A percentile compares a stretch with the other conserved stretches of the same genome.
These are phyloP conservation scores for Lochmaea capreae DNA, from an alignment of 2,888 invertebrate species.

Conservation along the genomic window DNA sequence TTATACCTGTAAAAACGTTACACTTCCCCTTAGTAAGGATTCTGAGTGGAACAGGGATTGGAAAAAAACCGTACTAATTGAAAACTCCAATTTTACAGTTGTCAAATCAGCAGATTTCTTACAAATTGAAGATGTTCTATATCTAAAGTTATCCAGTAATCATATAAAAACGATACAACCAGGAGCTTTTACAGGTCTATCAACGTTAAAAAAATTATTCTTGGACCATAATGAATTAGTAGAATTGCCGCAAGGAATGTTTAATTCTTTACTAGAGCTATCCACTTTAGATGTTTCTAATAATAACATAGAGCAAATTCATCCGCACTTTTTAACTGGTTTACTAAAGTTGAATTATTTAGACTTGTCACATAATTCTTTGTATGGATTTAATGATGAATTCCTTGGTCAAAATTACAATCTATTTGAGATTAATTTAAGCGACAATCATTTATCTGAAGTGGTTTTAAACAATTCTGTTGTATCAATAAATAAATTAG, in stretches of 20 bases:
- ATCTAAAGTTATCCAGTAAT: slow-evolving; percentile 3
- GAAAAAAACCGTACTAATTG: not conserved
- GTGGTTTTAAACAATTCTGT: not conserved
- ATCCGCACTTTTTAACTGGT: slow-evolving; percentile 9
- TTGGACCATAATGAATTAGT: slow-evolving; percentile 27
- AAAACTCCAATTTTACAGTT: slow-evolving; percentile 1
- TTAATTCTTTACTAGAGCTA: slow-evolving; percentile 17
- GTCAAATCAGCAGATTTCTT: not conserved
- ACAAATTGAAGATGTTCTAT: not conserved
- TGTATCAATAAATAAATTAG: slow-evolving; percentile 5
- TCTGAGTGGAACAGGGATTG: not conserved
- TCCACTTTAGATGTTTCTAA: slow-evolving; percentile 25
- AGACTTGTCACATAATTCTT: slow-evolving; percentile 21
- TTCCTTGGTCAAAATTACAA: slow-evolving; percentile 11
- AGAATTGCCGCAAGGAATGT: slow-evolving; percentile 20
- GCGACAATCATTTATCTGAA: not conserved
- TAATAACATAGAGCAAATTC: slow-evolving; percentile 18
- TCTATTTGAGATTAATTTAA: not conserved
- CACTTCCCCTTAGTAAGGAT: not conserved
- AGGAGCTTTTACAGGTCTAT: slow-evolving; percentile 21
- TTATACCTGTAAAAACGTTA: not conserved
- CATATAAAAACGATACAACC: slow-evolving; percentile 10
- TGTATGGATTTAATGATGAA: slow-evolving; percentile 2
- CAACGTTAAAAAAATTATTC: slow-evolving; percentile 13
- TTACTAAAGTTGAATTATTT: not conserved